These are phyloP conservation scores for Adelognathus sp. DNA, from an alignment of 2,888 invertebrate genomes.

Conservation along the genomic window DNA sequence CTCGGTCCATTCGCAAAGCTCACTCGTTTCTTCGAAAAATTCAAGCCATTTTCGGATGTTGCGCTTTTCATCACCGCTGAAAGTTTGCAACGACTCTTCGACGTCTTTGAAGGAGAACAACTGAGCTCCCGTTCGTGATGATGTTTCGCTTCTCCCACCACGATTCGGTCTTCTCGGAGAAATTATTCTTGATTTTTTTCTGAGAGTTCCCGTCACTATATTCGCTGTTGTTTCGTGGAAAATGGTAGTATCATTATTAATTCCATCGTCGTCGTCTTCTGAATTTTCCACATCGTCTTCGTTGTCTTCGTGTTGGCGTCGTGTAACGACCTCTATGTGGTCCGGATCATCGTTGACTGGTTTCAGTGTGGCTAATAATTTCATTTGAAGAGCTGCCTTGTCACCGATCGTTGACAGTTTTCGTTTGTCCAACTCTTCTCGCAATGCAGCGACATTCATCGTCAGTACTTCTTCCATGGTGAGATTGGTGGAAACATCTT, in stretches of 20 bases:
- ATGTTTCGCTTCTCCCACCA: not conserved
- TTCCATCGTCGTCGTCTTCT: not conserved
- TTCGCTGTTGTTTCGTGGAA: not conserved
- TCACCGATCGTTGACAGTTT: not conserved
- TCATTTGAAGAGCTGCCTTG: not conserved
- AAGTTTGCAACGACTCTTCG: constrained; percentile 40
- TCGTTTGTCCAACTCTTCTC: not conserved
- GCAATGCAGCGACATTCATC: not conserved
- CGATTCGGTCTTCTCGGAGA: not conserved
- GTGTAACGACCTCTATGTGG: too few relatives aligned
- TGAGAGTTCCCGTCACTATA: not conserved
- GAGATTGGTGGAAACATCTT: not conserved
- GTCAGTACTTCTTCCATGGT: not conserved
- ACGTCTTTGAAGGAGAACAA: constrained; percentile 45
- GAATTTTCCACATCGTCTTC: not conserved
- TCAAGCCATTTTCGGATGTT: constrained; percentile 48
- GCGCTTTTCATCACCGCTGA: constrained; percentile 46
- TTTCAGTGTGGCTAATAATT: not conserved
- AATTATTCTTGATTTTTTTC: too few relatives aligned
- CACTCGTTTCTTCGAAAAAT: constrained; percentile 56
- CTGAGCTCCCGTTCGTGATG: not conserved
- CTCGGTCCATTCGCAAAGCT: constrained; percentile 47
- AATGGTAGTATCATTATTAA: too few relatives aligned
- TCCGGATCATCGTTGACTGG: not conserved
- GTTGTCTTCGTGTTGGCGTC: too few relatives aligned